Evolutionary conservation across 2,797 vertebrate genomes (phyloP).

Genomic region (Eupleurogrammus muticus): DNA sequence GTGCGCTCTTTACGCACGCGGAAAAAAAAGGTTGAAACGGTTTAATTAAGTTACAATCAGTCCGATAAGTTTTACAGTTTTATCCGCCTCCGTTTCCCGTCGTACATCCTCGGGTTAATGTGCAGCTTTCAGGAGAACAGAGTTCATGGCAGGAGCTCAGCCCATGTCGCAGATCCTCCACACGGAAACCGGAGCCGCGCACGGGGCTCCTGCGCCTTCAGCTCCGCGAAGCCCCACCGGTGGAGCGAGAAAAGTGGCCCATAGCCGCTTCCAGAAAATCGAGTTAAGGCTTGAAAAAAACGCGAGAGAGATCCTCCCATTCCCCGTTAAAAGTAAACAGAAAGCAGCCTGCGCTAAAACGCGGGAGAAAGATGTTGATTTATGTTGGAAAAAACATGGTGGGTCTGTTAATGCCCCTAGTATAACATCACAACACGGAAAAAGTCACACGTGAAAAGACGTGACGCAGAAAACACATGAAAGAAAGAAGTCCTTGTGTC

Average conservation of each 20-base stretch:
- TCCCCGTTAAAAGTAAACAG: constrained; percentile 61
- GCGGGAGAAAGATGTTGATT: constrained; percentile 48
- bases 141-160: constrained; percentile 71
- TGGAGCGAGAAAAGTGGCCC: constrained; percentile 47
- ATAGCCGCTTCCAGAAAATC: constrained; percentile 57
- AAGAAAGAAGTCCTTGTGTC: constrained; percentile 72
- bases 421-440: constrained; percentile 63
- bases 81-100: constrained; percentile 54
- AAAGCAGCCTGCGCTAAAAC: constrained; percentile 50
- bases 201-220: constrained; percentile 26
- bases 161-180: constrained; percentile 76
- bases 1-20: constrained; percentile 21
- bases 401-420: constrained; percentile 64
- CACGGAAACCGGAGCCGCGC: constrained; percentile 51
- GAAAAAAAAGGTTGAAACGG: constrained; percentile 21
- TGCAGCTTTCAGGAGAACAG: constrained; percentile 50
- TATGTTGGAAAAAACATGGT: constrained; percentile 67
- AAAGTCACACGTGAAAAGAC: constrained; percentile 58
- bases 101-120: constrained; percentile 62
- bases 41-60: constrained; percentile 8
- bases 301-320: constrained; percentile 63
- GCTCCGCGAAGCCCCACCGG: constrained; percentile 53
- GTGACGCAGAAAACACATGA: constrained; percentile 63
- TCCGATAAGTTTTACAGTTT: constrained; percentile 20
- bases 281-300: constrained; percentile 21